These are phyloP conservation scores for Danaus plexippus DNA, from an alignment of 1,140 invertebrate genomes.

Conservation along the genomic window DNA sequence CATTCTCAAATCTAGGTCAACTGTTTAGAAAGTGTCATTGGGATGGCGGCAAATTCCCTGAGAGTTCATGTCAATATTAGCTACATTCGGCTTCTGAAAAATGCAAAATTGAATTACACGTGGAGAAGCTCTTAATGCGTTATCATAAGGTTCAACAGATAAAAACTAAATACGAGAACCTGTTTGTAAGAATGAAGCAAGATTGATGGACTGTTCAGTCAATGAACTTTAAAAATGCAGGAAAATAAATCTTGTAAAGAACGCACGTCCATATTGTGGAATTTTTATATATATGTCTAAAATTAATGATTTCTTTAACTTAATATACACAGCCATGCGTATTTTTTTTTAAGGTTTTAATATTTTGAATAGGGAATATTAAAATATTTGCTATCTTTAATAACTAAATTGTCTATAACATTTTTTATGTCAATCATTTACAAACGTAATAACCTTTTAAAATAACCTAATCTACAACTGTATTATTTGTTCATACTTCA, in stretches of 20 bases:
- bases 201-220: slow-evolving; percentile 55
- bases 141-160: slow-evolving; percentile 13
- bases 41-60: slow-evolving; percentile 35
- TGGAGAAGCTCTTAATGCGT: slow-evolving; percentile 12
- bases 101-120: slow-evolving; percentile 9
- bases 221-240: slow-evolving; percentile 51
- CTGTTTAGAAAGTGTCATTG: slow-evolving; percentile 41
- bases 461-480: too few relatives aligned
- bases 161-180: slow-evolving; percentile 19
- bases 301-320: not conserved
- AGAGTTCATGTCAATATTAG: slow-evolving; percentile 33
- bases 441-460: too few relatives aligned
- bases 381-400: not conserved
- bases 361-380: not conserved
- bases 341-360: not conserved
- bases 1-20: slow-evolving; percentile 30
- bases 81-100: slow-evolving; percentile 22
- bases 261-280: not conserved
- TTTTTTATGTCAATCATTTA: too few relatives aligned
- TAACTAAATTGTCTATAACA: too few relatives aligned
- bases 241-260: slow-evolving; percentile 3
- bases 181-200: slow-evolving; percentile 19
- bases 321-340: not conserved
- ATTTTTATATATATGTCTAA: slow-evolving; percentile 5
- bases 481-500: too few relatives aligned